Evolutionary conservation across 2,888 invertebrate species (phyloP).

Genomic region (Drosophila histrio): DNA sequence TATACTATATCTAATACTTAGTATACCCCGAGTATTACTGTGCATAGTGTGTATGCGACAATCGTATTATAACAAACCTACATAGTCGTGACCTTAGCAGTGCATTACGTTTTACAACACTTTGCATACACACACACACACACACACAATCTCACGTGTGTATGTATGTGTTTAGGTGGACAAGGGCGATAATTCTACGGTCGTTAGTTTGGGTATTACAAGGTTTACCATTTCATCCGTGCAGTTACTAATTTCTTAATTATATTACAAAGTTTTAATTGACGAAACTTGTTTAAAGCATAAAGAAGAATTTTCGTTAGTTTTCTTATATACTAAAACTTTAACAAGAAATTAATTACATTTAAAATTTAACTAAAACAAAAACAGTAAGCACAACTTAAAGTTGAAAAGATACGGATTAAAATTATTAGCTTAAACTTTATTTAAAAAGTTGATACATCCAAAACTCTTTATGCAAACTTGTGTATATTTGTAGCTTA

Average conservation of each 20-base stretch:
- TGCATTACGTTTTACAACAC: conserved; percentile 30
- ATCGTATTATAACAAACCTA: conserved; percentile 19
- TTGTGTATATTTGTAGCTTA: background rate
- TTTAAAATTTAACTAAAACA: too few relatives aligned
- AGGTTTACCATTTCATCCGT: conserved; percentile 11
- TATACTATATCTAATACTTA: background rate
- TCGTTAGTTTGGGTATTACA: conserved; percentile 10
- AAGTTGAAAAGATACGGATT: too few relatives aligned
- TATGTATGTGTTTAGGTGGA: conserved; percentile 1
- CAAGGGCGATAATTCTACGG: conserved; percentile 18
- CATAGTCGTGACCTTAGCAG: conserved; percentile 39
- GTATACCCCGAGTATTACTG: background rate
- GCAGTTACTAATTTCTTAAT: conserved; percentile 5
- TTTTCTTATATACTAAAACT: too few relatives aligned
- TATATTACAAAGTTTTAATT: background rate
- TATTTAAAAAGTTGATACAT: background rate
- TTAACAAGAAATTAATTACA: background rate
- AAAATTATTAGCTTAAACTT: background rate
- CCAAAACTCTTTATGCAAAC: background rate
- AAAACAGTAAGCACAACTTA: too few relatives aligned
- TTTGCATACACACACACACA: background rate
- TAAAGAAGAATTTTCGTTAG: background rate
- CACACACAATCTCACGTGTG: background rate
- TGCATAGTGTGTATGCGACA: conserved; percentile 10
- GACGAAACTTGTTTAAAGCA: background rate